These are phyloP conservation scores for Eudasyphora cyanicolor DNA, from an alignment of 2,888 invertebrate genomes.

Conservation along the genomic window DNA sequence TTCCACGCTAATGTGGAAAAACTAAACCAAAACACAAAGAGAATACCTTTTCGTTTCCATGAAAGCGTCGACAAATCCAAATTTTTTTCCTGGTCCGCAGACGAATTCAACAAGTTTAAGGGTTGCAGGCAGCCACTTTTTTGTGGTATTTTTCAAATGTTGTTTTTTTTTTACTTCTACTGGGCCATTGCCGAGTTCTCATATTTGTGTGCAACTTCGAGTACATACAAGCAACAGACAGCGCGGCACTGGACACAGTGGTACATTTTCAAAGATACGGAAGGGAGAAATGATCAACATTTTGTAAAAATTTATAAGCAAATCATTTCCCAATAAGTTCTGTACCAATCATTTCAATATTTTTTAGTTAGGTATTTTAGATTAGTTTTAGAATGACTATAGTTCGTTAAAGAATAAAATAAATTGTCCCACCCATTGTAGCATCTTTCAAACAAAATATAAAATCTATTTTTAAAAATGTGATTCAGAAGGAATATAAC, in stretches of 20 bases:
- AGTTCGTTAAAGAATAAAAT: too few species aligned
- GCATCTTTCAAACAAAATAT: too few species aligned
- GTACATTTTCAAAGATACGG: not conserved
- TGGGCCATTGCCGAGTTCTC: slow-evolving; percentile 20
- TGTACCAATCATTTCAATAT: too few species aligned
- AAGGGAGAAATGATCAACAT: too few species aligned
- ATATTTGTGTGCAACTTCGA: slow-evolving; percentile 57
- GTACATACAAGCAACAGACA: slow-evolving; percentile 33
- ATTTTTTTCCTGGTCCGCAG: slow-evolving; percentile 44
- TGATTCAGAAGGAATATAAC: too few species aligned
- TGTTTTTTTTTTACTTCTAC: slow-evolving; percentile 12
- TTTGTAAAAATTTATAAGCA: too few species aligned
- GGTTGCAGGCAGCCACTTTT: slow-evolving; percentile 71
- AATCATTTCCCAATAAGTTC: too few species aligned
- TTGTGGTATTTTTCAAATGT: slow-evolving; percentile 56
- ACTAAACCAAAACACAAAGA: slow-evolving; percentile 60
- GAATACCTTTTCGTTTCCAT: slow-evolving; percentile 45
- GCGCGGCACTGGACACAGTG: not conserved
- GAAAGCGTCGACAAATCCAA: not conserved
- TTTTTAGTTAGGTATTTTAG: too few species aligned
- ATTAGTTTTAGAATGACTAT: too few species aligned
- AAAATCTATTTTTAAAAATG: too few species aligned
- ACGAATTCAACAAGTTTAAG: slow-evolving; percentile 75
- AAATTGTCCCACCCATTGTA: too few species aligned
- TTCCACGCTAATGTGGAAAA: slow-evolving; percentile 60